These are phyloP conservation scores for Parelbella ahira DNA, from an alignment of 2,888 invertebrate genomes.

Conservation along the genomic window DNA sequence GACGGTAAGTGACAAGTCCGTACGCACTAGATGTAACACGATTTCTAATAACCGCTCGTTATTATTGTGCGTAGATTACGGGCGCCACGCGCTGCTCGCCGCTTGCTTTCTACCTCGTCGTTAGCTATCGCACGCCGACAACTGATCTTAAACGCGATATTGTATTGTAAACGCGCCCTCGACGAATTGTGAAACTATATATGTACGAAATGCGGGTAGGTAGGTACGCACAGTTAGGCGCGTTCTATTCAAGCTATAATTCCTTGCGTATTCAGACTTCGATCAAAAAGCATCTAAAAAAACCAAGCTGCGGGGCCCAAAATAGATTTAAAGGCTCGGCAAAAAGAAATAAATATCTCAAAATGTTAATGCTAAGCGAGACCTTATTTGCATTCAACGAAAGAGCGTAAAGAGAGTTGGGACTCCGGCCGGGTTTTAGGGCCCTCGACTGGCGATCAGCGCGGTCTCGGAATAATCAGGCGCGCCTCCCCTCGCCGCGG, in stretches of 20 bases:
- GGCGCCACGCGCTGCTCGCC: constrained; percentile 17
- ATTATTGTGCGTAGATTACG: constrained; percentile 13
- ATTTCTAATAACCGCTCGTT: constrained; percentile 13
- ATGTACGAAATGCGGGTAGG: background rate
- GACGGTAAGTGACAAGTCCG: too few species aligned
- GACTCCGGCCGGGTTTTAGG: constrained; percentile 53
- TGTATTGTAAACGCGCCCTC: constrained; percentile 32
- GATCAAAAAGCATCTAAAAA: constrained; percentile 12
- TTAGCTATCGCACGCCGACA: constrained; percentile 3
- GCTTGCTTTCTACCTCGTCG: constrained; percentile 20
- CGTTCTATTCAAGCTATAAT: background rate
- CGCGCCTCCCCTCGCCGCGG: constrained; percentile 69
- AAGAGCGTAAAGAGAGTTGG: constrained; percentile 41
- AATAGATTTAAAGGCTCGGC: constrained; percentile 34
- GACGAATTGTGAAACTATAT: constrained; percentile 26
- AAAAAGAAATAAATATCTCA: constrained; percentile 40
- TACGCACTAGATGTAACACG: too few species aligned
- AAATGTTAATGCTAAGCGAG: constrained; percentile 45
- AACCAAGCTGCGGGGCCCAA: constrained; percentile 37
- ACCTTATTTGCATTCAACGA: constrained; percentile 63
- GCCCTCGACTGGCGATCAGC: constrained; percentile 67
- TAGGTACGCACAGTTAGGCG: background rate
- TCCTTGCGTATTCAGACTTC: too few species aligned
- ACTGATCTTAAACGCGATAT: constrained; percentile 17
- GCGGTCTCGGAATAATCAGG: constrained; percentile 70